These are phyloP conservation scores for Henicopernis longicauda DNA, from an alignment of 2,113 vertebrate genomes.

Conservation along the genomic window DNA sequence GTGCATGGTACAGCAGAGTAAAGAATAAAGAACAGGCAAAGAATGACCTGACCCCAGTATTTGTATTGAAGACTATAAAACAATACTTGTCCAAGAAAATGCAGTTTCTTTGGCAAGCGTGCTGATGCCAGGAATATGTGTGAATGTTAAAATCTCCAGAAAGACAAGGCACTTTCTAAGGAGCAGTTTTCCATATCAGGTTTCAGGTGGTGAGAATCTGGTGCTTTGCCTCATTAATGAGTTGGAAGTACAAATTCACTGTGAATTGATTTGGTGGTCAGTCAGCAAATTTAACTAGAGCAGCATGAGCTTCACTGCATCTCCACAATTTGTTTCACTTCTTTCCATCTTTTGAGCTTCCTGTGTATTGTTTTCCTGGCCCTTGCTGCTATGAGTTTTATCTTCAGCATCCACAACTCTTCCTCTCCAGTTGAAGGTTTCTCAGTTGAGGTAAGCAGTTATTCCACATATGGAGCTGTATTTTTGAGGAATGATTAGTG, in stretches of 20 bases:
- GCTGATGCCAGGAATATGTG: background rate
- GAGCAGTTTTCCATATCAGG: background rate
- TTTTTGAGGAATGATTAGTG: background rate
- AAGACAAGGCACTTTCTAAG: background rate
- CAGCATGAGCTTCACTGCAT: background rate
- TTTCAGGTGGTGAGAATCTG: background rate
- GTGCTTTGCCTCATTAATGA: background rate
- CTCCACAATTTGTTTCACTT: background rate
- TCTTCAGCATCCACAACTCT: background rate
- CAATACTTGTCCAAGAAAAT: background rate
- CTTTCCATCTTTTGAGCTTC: background rate
- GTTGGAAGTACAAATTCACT: background rate
- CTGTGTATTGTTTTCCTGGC: background rate
- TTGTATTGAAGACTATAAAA: conserved; percentile 6
- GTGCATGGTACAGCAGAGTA: background rate
- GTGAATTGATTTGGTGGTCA: background rate
- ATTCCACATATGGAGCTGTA: background rate
- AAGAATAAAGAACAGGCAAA: background rate
- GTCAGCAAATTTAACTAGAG: background rate
- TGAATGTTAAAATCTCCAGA: background rate
- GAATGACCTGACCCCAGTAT: background rate
- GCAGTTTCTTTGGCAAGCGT: background rate
- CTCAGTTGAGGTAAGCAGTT: background rate
- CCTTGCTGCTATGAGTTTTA: background rate
- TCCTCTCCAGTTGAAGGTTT: background rate